A percentile compares a stretch with the other conserved stretches of the same genome.
Evolutionary conservation across 2,888 invertebrate species (phyloP).

Genomic region (Hartigia nigra): DNA sequence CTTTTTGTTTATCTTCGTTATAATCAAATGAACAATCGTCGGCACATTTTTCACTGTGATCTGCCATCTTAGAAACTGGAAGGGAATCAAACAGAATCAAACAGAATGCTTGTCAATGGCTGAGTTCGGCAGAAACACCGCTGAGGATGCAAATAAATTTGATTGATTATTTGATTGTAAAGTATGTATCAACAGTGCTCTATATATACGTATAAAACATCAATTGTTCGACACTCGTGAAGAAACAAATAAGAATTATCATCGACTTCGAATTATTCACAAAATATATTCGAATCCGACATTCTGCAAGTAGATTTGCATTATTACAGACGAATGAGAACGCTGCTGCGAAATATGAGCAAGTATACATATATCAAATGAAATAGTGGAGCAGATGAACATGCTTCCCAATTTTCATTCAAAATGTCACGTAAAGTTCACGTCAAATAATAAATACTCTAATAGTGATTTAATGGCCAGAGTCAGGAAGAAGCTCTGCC

Average conservation of each 20-base stretch:
- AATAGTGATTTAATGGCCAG: neutral
- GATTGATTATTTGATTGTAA: no score
- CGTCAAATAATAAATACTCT: neutral
- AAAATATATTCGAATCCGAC: neutral
- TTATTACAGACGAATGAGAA: neutral
- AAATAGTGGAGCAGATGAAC: neutral
- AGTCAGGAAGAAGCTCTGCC: conserved; percentile 33
- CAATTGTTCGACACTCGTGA: neutral
- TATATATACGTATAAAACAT: neutral
- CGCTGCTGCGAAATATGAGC: neutral
- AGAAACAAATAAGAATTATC: neutral
- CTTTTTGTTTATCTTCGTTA: conserved; percentile 54
- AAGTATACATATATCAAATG: neutral
- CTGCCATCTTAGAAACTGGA: conserved; percentile 51
- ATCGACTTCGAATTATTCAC: neutral
- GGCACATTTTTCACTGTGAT: conserved; percentile 36
- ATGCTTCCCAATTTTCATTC: neutral
- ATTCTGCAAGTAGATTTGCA: neutral
- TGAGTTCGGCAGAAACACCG: no score
- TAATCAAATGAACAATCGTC: conserved; percentile 44
- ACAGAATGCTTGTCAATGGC: no score
- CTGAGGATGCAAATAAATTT: no score
- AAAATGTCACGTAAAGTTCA: neutral
- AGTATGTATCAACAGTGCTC: neutral
- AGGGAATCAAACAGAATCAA: no score